Percentiles rank a stretch among this genome's conserved stretches.
Conservation (phyloP, 2,888 invertebrate genomes). For the Luperina testacea region DNA sequence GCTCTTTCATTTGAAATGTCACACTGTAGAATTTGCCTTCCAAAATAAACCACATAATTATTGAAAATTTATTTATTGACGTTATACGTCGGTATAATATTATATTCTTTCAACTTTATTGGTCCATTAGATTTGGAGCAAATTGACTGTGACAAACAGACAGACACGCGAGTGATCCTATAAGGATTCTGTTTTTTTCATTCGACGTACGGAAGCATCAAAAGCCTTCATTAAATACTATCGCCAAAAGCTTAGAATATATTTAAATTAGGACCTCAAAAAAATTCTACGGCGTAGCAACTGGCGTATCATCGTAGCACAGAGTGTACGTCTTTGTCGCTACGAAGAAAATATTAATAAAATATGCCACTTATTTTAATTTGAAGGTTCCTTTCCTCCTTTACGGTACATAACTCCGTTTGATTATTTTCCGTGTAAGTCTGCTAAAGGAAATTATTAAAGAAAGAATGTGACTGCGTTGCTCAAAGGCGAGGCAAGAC, state of each 20-base stretch:
- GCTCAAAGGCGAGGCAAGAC: conserved; percentile 39
- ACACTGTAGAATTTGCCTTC: background rate
- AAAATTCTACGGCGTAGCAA: background rate
- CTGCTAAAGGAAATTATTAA: conserved; percentile 55
- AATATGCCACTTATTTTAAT: conserved; percentile 49
- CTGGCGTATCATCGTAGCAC: background rate
- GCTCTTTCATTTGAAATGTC: no score
- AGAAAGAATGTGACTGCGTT: conserved; percentile 32
- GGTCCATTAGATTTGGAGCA: background rate
- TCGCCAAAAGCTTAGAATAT: background rate
- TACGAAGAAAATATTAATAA: conserved; percentile 18
- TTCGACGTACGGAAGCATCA: background rate
- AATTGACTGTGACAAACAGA: background rate
- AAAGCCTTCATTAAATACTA: background rate
- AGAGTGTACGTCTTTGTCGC: background rate
- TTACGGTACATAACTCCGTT: conserved; percentile 45
- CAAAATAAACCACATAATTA: background rate
- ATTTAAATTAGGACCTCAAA: background rate
- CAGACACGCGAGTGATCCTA: background rate
- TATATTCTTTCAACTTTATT: background rate
- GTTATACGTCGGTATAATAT: background rate
- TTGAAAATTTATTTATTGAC: background rate
- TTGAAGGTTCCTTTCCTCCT: conserved; percentile 21
- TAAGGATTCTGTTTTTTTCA: background rate
- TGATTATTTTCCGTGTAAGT: conserved; percentile 44